Percentiles rank a stretch among this genome's conserved stretches.
Conservation (phyloP, 2,113 vertebrate species). For the Baryphthengus martii region DNA sequence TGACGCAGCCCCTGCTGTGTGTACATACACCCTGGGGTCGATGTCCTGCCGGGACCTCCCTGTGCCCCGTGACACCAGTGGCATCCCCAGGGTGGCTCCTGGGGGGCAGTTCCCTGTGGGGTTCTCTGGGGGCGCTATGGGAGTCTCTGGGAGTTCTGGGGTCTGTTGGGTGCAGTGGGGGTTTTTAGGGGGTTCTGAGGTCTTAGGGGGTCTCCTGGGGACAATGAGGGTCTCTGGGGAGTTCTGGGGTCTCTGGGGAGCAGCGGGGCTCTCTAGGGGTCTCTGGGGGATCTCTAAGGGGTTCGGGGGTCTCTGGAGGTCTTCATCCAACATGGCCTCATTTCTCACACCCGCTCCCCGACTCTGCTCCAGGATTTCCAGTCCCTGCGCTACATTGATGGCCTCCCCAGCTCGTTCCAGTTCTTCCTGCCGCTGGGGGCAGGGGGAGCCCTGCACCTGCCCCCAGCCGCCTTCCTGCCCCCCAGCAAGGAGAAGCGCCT, state of each 20-base stretch:
- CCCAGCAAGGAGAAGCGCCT: conserved; percentile 84
- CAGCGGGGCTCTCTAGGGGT: neutral
- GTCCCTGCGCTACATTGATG: conserved; percentile 80
- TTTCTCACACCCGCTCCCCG: rapidly evolving
- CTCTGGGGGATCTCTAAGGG: neutral
- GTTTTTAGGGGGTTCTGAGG: neutral
- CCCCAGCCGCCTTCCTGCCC: conserved; percentile 86
- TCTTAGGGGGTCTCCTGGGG: neutral
- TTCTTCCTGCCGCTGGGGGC: conserved; percentile 90
- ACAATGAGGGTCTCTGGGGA: neutral
- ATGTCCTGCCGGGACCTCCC: neutral
- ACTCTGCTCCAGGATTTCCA: conserved; percentile 76
- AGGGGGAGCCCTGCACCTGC: conserved; percentile 84
- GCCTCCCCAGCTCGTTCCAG: conserved; percentile 85
- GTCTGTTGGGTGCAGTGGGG: neutral
- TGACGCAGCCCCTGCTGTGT: neutral
- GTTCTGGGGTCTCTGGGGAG: neutral
- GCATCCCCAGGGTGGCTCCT: neutral
- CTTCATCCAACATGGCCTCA: neutral
- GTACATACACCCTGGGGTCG: neutral
- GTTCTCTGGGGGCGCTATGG: neutral
- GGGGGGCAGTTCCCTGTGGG: neutral
- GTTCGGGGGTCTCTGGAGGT: neutral
- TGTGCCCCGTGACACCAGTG: neutral
- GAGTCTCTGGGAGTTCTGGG: neutral